phyloP scores from a whole-genome alignment of 2,797 vertebrate genomes.

The Argentina silus region DNA sequence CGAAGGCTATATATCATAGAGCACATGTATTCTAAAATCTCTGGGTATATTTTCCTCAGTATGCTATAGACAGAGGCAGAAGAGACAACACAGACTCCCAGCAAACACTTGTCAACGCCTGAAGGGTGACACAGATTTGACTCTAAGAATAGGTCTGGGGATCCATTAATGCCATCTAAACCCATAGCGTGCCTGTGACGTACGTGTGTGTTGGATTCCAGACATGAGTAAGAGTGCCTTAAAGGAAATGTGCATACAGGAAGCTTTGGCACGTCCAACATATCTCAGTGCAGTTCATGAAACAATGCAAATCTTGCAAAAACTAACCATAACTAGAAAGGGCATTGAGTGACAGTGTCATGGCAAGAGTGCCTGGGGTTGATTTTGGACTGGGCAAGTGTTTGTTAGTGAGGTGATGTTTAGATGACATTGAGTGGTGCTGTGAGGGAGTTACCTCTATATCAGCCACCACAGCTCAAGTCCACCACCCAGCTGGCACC shows the following conservation, averaged over 20 bases:
- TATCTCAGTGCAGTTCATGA: too few relatives aligned
- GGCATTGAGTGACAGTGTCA: too few relatives aligned
- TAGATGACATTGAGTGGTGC: too few relatives aligned
- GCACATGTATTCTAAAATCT: too few relatives aligned
- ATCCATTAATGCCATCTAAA: constrained; percentile 67
- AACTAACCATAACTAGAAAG: too few relatives aligned
- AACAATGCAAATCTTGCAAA: too few relatives aligned
- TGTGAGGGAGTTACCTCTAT: constrained; percentile 22
- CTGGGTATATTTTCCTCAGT: constrained; percentile 12
- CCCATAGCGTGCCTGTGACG: constrained; percentile 36
- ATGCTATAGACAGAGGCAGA: constrained; percentile 28
- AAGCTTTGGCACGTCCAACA: too few relatives aligned
- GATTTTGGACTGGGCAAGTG: too few relatives aligned
- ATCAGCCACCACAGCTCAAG: not conserved
- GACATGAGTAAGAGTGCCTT: not conserved
- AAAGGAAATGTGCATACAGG: too few relatives aligned
- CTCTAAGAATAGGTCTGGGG: constrained; percentile 63
- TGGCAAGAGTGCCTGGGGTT: too few relatives aligned
- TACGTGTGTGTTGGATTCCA: constrained; percentile 17
- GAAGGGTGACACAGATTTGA: constrained; percentile 59
- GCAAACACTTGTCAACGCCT: constrained; percentile 45
- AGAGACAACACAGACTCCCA: constrained; percentile 51
- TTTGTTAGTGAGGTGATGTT: too few relatives aligned
- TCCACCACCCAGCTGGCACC: not conserved
- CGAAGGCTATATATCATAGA: constrained; percentile 37